phyloP scores from a whole-genome alignment of 2,113 vertebrate species.

The Catharus bicknelli region DNA sequence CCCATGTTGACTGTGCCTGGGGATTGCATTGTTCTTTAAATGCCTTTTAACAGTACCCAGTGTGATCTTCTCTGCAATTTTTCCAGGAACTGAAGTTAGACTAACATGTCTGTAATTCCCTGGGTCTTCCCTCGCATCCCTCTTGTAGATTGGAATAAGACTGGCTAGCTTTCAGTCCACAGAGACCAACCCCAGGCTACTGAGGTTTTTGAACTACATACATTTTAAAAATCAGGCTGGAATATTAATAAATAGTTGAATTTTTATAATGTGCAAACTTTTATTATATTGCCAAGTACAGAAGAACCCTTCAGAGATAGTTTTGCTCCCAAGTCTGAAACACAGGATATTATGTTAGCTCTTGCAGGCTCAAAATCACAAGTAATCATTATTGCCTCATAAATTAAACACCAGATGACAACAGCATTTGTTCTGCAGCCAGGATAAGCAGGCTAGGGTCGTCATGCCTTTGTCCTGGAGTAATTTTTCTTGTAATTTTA shows the following conservation, averaged over 20 bases:
- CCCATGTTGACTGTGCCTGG: background rate
- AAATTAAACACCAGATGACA: constrained; percentile 46
- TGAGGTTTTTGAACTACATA: background rate
- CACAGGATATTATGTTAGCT: constrained; percentile 39
- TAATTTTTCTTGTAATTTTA: constrained; percentile 67
- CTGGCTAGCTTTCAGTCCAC: background rate
- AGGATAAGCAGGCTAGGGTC: constrained; percentile 64
- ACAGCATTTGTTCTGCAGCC: constrained; percentile 61
- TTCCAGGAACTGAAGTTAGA: constrained; percentile 8
- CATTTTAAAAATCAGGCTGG: background rate
- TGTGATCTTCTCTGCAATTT: background rate
- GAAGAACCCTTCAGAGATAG: background rate
- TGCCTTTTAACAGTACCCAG: background rate
- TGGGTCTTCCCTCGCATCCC: background rate
- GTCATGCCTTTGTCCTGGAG: constrained; percentile 61
- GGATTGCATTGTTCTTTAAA: background rate
- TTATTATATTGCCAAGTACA: background rate
- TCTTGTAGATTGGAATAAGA: background rate
- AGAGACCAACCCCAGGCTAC: background rate
- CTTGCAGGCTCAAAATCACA: constrained; percentile 54
- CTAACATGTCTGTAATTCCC: background rate
- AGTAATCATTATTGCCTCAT: constrained; percentile 33
- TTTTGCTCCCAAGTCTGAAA: background rate
- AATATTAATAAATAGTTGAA: background rate
- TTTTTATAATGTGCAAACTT: background rate